These are phyloP conservation scores for Cheilosia impressa DNA, from an alignment of 2,888 invertebrate genomes.

Conservation along the genomic window DNA sequence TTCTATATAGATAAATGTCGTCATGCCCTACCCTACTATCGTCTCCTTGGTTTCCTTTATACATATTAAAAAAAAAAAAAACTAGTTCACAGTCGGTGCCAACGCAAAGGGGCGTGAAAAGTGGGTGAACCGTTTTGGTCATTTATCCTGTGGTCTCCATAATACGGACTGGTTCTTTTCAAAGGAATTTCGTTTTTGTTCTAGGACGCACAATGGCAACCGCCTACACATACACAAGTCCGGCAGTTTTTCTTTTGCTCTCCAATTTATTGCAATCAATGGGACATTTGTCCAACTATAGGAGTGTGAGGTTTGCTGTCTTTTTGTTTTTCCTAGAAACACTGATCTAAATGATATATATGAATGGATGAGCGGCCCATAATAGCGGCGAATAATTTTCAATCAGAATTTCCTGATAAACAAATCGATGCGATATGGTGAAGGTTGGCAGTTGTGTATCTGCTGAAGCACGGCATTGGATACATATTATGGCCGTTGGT, in stretches of 20 bases:
- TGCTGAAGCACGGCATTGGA: too few species aligned
- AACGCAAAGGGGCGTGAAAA: constrained; percentile 36
- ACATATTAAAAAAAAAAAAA: too few species aligned
- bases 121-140: constrained; percentile 40
- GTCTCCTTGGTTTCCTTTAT: too few species aligned
- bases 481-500: too few species aligned
- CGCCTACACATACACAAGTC: constrained; percentile 3
- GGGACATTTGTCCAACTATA: constrained; percentile 25
- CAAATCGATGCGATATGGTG: constrained; percentile 19
- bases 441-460: too few species aligned
- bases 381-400: constrained; percentile 34
- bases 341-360: constrained; percentile 23
- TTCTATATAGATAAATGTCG: too few species aligned
- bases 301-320: neutral
- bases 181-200: constrained; percentile 10
- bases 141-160: constrained; percentile 42
- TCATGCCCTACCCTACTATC: too few species aligned
- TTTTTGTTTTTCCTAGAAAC: neutral
- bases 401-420: constrained; percentile 22
- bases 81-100: neutral
- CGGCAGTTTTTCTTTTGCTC: neutral
- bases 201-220: constrained; percentile 6
- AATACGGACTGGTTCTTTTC: constrained; percentile 2
- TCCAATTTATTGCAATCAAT: constrained; percentile 45
- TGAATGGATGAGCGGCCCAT: constrained; percentile 29